Evolutionary conservation across 2,797 vertebrate species (phyloP).

Genomic region (Chromobotia macracanthus): DNA sequence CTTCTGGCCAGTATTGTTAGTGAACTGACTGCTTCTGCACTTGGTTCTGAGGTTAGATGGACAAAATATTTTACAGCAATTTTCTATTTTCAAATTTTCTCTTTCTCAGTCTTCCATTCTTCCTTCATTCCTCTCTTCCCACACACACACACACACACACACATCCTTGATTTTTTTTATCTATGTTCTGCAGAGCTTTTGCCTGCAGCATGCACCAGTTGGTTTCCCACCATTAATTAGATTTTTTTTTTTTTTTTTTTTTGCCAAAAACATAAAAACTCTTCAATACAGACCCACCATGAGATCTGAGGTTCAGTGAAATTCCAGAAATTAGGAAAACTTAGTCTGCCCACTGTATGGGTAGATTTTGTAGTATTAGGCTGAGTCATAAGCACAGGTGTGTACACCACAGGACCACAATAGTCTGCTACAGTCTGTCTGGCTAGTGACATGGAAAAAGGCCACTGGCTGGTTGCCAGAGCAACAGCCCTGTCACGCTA

Average conservation of each 20-base stretch:
- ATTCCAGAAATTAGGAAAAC: too few relatives aligned
- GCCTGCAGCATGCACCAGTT: background rate
- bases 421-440: slow-evolving; percentile 31
- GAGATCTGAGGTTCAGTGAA: too few relatives aligned
- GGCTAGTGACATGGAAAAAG: slow-evolving; percentile 60
- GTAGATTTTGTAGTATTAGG: background rate
- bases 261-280: too few relatives aligned
- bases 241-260: too few relatives aligned
- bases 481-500: slow-evolving; percentile 48
- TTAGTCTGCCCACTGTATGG: background rate
- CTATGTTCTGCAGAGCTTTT: slow-evolving; percentile 5
- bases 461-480: slow-evolving; percentile 54
- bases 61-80: too few relatives aligned
- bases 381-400: slow-evolving; percentile 51
- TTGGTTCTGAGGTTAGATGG: slow-evolving; percentile 91
- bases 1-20: slow-evolving; percentile 96
- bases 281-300: too few relatives aligned
- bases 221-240: too few relatives aligned
- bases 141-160: slow-evolving; percentile 3
- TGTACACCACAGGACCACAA: slow-evolving; percentile 26
- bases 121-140: slow-evolving; percentile 43
- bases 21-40: slow-evolving; percentile 94
- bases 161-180: background rate
- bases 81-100: too few relatives aligned
- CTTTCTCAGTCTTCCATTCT: background rate